Evolutionary conservation across 1,140 invertebrate species (phyloP).

Genomic region (Bathynomus jamesi): DNA sequence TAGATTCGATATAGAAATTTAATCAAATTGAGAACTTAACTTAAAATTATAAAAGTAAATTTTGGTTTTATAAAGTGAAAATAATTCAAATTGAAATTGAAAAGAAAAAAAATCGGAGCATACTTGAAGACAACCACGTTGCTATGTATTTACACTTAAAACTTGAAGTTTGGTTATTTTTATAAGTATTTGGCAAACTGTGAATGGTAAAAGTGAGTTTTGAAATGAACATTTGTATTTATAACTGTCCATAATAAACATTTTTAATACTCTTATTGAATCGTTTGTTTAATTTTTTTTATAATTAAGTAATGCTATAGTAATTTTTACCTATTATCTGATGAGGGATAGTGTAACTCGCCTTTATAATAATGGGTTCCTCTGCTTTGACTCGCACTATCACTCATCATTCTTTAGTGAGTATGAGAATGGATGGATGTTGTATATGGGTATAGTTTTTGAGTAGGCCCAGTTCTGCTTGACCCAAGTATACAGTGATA

Average conservation of each 20-base stretch:
- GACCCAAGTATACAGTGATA: constrained; percentile 39
- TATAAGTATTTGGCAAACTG: too few relatives aligned
- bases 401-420: background rate
- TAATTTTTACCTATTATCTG: background rate
- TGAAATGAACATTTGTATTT: background rate
- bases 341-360: background rate
- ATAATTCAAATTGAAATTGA: too few relatives aligned
- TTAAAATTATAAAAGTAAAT: too few relatives aligned
- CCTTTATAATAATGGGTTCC: background rate
- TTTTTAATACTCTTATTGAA: background rate
- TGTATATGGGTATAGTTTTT: background rate
- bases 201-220: background rate
- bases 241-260: background rate
- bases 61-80: too few relatives aligned
- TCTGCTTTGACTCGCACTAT: background rate
- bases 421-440: background rate
- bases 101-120: too few relatives aligned
- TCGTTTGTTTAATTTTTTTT: background rate
- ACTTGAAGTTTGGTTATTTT: too few relatives aligned
- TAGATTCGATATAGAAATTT: too few relatives aligned
- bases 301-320: background rate
- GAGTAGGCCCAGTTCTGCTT: background rate
- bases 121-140: too few relatives aligned
- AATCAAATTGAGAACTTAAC: too few relatives aligned
- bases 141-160: too few relatives aligned